Base-by-base conservation (phyloP, 2,797 vertebrate genomes). In the Chrysocyon brachyurus region DNA sequence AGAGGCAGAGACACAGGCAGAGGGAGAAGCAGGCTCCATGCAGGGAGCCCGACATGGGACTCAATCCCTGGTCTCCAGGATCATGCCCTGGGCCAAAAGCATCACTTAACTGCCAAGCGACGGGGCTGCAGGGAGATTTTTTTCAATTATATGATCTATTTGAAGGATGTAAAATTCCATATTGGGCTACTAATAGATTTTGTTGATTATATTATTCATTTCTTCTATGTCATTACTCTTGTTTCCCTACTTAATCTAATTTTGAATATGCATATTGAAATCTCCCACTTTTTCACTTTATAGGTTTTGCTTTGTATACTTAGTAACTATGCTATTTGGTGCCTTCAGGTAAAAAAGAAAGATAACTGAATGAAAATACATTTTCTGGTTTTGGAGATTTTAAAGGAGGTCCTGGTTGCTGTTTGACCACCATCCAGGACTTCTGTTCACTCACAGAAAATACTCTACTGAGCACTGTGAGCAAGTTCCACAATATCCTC, bases 241-340 rank as follows among this genome's bases (percentile, higher is more conserved):
- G 12, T 75, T 87, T 72, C 33, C 85, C 59, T 73, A 52, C 11
- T 75, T 84, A 15, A 84, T 64, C 14, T 81, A 64, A 77, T 57
- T 92, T 97, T 94, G 36, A 87, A n/a, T 61, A 92, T 46, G 8
- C 59, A 14, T n/a, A 16, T 26, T 82, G 6, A 96, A 93, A 75
- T 40, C 52, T 75, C 10, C 28, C 6, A 93, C 21, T 57, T 57
- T 57, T 87, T 82, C 46, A 26, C 61, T 86, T 92, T 81, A 66
- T 57, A 72, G 21, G 12, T 93, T 88, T 86, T 90, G 12, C 21
- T 83, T 84, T 90, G 70, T 52, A 31, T 64, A 61, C 49, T 93
- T 92, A 66, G 46, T 24, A 79, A 31, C n/a, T 75, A 17, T 72
- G 64, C 36, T 81, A 5, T 59, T 82, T 88, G 40, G 36, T 91